phyloP scores from a whole-genome alignment of 1,140 invertebrate genomes.

The Copidosoma floridanum region DNA sequence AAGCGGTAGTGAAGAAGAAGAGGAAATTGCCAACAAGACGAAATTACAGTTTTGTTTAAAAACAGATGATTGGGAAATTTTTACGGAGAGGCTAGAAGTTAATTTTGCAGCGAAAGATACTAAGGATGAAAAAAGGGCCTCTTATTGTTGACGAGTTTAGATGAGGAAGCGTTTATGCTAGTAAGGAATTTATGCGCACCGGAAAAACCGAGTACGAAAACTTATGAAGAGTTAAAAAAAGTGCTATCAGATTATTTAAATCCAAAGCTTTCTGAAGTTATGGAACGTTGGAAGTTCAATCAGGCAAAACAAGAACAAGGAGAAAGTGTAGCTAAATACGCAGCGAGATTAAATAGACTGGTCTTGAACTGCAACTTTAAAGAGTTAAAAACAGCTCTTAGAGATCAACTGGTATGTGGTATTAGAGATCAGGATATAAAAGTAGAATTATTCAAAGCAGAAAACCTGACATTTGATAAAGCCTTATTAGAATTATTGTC shows the following conservation, averaged over 20 bases:
- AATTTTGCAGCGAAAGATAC: too few relatives aligned
- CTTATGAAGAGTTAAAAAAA: neutral
- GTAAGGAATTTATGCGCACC: neutral
- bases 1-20: too few relatives aligned
- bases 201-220: neutral
- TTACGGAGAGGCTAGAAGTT: too few relatives aligned
- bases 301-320: neutral
- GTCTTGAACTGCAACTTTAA: neutral
- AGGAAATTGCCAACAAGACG: too few relatives aligned
- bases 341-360: neutral
- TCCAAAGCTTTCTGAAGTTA: constrained; percentile 6
- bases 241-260: constrained; percentile 3
- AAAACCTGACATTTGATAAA: constrained; percentile 5
- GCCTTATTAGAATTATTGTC: neutral
- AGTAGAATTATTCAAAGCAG: neutral
- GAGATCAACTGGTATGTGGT: constrained; percentile 6
- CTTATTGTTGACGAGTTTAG: neutral
- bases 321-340: neutral
- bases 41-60: too few relatives aligned
- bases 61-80: constrained; percentile 45
- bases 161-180: neutral
- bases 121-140: constrained; percentile 3
- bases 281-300: constrained; percentile 1
- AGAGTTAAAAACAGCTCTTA: neutral
- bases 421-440: neutral